Conservation (phyloP, 2,797 vertebrate genomes). For the Nasua narica region DNA sequence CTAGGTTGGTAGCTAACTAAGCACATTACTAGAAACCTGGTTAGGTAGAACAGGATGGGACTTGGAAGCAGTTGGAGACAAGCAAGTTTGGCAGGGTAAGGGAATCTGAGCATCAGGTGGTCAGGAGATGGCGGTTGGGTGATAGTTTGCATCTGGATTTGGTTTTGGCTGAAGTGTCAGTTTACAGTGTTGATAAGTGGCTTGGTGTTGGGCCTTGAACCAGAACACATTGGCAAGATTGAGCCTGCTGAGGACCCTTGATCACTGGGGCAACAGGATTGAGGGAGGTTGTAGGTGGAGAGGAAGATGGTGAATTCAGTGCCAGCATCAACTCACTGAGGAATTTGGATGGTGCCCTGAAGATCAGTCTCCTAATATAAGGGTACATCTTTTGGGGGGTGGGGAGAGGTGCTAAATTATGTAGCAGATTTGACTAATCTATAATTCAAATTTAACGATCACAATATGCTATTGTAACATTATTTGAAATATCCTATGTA, state of each 20-base stretch:
- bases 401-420: neutral
- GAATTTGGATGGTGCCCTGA: neutral
- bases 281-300: neutral
- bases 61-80: neutral
- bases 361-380: neutral
- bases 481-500: neutral
- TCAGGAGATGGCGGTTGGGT: neutral
- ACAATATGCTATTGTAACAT: neutral
- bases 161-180: neutral
- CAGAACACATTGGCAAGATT: neutral
- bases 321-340: neutral
- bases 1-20: neutral
- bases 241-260: neutral
- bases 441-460: neutral
- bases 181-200: neutral
- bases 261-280: neutral
- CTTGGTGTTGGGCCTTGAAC: neutral
- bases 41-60: neutral
- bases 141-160: neutral
- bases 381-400: neutral
- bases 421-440: neutral
- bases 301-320: neutral
- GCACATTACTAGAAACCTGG: neutral
- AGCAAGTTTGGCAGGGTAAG: neutral
- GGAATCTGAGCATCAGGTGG: neutral